phyloP scores from a whole-genome alignment of 2,888 invertebrate genomes.

The Phanerotoma sp. region DNA sequence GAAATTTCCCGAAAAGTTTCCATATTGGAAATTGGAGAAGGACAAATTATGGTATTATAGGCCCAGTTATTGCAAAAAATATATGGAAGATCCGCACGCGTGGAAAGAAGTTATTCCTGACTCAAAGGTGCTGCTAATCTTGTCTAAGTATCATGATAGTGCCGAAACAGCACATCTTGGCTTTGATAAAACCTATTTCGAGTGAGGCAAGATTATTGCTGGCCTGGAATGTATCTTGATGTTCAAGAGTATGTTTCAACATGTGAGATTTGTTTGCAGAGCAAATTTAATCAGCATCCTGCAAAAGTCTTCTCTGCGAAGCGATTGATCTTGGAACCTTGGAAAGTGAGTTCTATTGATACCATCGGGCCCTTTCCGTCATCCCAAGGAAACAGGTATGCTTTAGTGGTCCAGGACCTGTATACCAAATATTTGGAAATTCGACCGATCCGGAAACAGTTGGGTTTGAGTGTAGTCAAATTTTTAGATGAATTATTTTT shows the following conservation, averaged over 20 bases:
- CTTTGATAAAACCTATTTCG: conserved; percentile 8
- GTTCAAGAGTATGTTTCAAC: conserved; percentile 11
- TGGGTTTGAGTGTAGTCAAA: conserved; percentile 4
- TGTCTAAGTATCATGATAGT: too few species aligned
- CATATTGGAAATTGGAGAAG: too few species aligned
- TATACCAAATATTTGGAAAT: conserved; percentile 18
- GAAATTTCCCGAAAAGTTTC: too few species aligned
- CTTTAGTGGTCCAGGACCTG: not conserved
- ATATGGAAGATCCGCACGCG: too few species aligned
- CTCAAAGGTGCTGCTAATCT: too few species aligned
- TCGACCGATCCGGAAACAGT: not conserved
- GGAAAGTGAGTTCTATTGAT: conserved; percentile 4
- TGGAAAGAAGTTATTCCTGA: too few species aligned
- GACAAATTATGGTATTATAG: too few species aligned
- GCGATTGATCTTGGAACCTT: not conserved
- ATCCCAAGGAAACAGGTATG: not conserved
- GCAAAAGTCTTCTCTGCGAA: not conserved
- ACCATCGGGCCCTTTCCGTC: not conserved
- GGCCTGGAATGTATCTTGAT: conserved; percentile 11
- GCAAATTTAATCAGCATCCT: not conserved
- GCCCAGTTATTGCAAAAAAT: too few species aligned
- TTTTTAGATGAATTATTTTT: not conserved
- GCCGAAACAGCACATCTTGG: not conserved
- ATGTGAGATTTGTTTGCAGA: conserved; percentile 22
- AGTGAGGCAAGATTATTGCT: too few species aligned